Percentiles rank a stretch among this genome's conserved stretches.
phyloP scores from a whole-genome alignment of 2,888 invertebrate genomes.

The Catonia carolina region DNA sequence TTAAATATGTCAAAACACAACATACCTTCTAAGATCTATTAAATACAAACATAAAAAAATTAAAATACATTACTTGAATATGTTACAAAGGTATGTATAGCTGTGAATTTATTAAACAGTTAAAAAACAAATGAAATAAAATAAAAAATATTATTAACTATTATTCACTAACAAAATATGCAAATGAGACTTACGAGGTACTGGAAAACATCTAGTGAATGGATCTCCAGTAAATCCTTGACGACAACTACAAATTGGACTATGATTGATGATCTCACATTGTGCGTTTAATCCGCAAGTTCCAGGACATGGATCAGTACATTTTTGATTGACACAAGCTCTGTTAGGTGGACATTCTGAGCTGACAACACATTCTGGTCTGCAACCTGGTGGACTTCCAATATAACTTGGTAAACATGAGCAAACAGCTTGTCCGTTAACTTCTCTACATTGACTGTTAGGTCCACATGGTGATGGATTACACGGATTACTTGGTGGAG shows the following conservation, averaged over 20 bases:
- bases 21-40: too few relatives aligned
- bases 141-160: background rate
- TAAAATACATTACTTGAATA: too few relatives aligned
- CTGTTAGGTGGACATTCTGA: constrained; percentile 61
- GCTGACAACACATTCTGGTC: constrained; percentile 66
- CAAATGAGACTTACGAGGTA: constrained; percentile 37
- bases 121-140: too few relatives aligned
- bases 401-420: constrained; percentile 59
- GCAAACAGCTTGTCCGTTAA: constrained; percentile 63
- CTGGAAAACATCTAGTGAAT: constrained; percentile 53
- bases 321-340: constrained; percentile 63
- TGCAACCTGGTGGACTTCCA: constrained; percentile 61
- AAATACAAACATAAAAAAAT: too few relatives aligned
- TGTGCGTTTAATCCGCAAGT: constrained; percentile 66
- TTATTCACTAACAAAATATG: too few relatives aligned
- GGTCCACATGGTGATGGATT: constrained; percentile 74
- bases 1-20: too few relatives aligned
- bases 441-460: constrained; percentile 68
- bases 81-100: too few relatives aligned
- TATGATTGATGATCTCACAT: constrained; percentile 66
- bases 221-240: constrained; percentile 58
- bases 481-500: constrained; percentile 50
- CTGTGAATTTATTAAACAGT: too few relatives aligned
- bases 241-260: constrained; percentile 62
- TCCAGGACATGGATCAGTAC: constrained; percentile 63